Percentiles rank a stretch among this genome's conserved stretches.
Evolutionary conservation across 1,140 invertebrate genomes (phyloP).

Genomic region (fruit fly (Drosophila melanogaster)): Release_6_plus_ISO1_MT NT_037436.4:18377501-18378000

Average conservation of each 20-base stretch:
- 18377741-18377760: constrained; percentile 6
- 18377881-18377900: no score
- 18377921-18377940: no score
- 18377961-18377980: not conserved
- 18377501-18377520: constrained; percentile 33
- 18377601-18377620: constrained; percentile 76
- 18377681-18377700: not conserved
- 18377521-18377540: constrained; percentile 72
- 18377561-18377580: constrained; percentile 76
- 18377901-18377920: no score
- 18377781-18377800: not conserved
- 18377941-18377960: no score
- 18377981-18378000: constrained; percentile 58
- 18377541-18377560: constrained; percentile 83
- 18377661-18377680: constrained; percentile 3
- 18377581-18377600: constrained; percentile 81
- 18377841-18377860: not conserved
- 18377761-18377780: constrained; percentile 12
- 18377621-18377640: not conserved
- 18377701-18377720: not conserved
- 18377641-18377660: constrained; percentile 47
- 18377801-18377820: constrained; percentile 4
- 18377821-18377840: not conserved
- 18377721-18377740: constrained; percentile 22
- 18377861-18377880: not conserved